phyloP scores from a whole-genome alignment of 2,888 invertebrate genomes.

The Drosophila lacicola region DNA sequence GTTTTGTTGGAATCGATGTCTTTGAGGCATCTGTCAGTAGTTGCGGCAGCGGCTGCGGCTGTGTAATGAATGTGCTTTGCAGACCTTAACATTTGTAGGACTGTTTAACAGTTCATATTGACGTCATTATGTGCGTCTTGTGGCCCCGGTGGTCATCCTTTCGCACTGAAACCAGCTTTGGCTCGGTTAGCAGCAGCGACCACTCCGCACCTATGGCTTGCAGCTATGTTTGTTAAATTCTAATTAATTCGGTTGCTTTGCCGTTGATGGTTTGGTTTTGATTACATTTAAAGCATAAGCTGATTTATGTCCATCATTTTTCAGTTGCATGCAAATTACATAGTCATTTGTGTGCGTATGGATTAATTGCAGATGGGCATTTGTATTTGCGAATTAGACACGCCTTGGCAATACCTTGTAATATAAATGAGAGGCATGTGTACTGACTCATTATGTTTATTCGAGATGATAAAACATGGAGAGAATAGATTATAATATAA shows the following conservation, averaged over 20 bases:
- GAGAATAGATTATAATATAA: neutral
- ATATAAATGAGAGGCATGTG: slow-evolving; percentile 12
- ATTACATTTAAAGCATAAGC: slow-evolving; percentile 55
- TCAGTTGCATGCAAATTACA: slow-evolving; percentile 37
- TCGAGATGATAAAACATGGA: slow-evolving; percentile 5
- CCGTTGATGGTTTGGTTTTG: slow-evolving; percentile 43
- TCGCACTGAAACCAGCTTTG: slow-evolving; percentile 5
- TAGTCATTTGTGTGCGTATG: slow-evolving; percentile 33
- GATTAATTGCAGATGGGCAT: slow-evolving; percentile 35
- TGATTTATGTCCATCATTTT: slow-evolving; percentile 64
- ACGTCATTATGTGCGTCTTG: slow-evolving; percentile 52
- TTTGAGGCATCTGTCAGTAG: slow-evolving; percentile 23
- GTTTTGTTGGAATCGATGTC: slow-evolving; percentile 14
- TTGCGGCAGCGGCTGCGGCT: slow-evolving; percentile 57
- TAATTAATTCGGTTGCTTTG: slow-evolving; percentile 62
- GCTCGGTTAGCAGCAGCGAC: neutral
- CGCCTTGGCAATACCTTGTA: slow-evolving; percentile 16
- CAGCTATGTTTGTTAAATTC: slow-evolving; percentile 48
- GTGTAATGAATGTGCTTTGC: slow-evolving; percentile 65
- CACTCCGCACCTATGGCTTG: neutral
- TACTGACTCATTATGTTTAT: slow-evolving; percentile 14
- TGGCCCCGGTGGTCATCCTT: slow-evolving; percentile 39
- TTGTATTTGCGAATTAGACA: slow-evolving; percentile 34
- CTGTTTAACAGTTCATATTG: slow-evolving; percentile 37
- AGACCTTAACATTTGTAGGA: slow-evolving; percentile 33